These are phyloP conservation scores for Neolamprologus cancellatus DNA, from an alignment of 2,113 vertebrate genomes.

Conservation along the genomic window DNA sequence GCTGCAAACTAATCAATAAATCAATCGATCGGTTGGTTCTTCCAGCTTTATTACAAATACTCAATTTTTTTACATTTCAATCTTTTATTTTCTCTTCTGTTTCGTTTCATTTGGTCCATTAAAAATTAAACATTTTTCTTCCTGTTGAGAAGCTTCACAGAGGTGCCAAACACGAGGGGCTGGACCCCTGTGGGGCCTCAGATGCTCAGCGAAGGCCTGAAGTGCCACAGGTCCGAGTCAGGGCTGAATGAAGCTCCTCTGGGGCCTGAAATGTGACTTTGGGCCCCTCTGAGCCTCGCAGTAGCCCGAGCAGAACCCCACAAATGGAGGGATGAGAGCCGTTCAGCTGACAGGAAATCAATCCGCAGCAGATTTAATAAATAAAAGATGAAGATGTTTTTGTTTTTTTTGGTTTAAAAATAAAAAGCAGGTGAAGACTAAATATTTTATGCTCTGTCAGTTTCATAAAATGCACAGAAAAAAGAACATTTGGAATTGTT, in stretches of 20 bases:
- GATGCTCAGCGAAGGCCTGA: neutral
- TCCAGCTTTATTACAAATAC: neutral
- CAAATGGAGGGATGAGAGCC: neutral
- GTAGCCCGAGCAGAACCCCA: neutral
- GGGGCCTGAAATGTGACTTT: neutral
- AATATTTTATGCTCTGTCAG: neutral
- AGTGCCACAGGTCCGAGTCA: neutral
- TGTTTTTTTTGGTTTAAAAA: neutral
- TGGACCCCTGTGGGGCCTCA: neutral
- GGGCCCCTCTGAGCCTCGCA: neutral
- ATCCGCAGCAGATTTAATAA: neutral
- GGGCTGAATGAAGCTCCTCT: neutral
- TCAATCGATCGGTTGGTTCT: neutral
- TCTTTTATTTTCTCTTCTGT: neutral
- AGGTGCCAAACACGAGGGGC: neutral
- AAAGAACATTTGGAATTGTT: neutral
- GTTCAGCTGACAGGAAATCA: neutral
- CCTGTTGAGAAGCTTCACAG: neutral
- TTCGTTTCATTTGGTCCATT: neutral
- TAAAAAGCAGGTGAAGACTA: neutral
- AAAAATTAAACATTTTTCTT: neutral
- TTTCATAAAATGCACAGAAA: neutral
- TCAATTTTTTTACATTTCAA: neutral
- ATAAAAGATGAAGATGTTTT: neutral
- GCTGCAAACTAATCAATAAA: neutral